Evolutionary conservation across 2,113 vertebrate genomes (phyloP).

Genomic region (Catagonus wagneri): DNA sequence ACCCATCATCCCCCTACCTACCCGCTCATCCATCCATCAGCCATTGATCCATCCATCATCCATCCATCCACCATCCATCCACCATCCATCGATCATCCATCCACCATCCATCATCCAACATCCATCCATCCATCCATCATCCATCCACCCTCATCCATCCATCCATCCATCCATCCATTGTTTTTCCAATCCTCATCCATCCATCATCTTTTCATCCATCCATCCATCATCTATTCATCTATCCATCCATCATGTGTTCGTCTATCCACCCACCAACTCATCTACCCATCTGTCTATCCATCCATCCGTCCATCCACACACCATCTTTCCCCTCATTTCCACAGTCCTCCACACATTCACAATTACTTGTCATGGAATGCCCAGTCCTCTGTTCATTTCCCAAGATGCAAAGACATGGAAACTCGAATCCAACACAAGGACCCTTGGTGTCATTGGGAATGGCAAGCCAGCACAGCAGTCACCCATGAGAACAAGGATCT

Average conservation of each 20-base stretch:
- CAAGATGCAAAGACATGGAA: not conserved
- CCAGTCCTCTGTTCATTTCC: no score
- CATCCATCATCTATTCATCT: no score
- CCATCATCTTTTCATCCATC: not conserved
- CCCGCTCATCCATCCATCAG: accelerated
- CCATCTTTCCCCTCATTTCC: not conserved
- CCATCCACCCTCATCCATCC: no score
- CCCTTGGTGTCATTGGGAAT: not conserved
- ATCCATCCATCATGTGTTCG: not conserved
- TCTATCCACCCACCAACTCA: accelerated
- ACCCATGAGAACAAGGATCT: no score
- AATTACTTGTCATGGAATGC: not conserved
- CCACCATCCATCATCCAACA: not conserved
- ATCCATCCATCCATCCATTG: not conserved
- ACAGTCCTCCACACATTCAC: accelerated
- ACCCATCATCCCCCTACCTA: not conserved
- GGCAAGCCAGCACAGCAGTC: not conserved
- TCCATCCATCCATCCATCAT: not conserved
- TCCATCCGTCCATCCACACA: not conserved
- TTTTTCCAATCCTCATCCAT: no score
- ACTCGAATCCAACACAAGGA: not conserved
- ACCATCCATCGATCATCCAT: not conserved
- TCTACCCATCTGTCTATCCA: not conserved
- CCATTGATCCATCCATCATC: not conserved
- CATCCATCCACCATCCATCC: not conserved